Base-by-base conservation (phyloP, 2,113 vertebrate genomes). In the Casuarius casuarius region DNA sequence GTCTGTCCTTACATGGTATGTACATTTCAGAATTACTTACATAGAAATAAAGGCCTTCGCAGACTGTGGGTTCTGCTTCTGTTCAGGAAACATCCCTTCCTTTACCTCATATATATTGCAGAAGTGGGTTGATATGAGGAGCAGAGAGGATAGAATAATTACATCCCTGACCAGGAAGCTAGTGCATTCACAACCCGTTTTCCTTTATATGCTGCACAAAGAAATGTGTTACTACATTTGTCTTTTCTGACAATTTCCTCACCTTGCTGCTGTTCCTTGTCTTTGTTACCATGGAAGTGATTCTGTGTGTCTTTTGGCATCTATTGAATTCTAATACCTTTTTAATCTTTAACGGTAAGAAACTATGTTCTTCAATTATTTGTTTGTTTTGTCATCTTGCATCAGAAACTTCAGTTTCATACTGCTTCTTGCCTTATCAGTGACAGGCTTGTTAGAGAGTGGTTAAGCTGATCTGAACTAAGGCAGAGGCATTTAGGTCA, bases 1-100 rank as follows among this genome's bases (percentile, higher is more conserved):
- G 79, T 99, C 99, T 54, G 97, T 99, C 66, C 99, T 99, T 81
- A 99, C 99, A 1, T 99, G 99, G 99, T 99, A 98, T 96, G 99
- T 98, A 92, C 10, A 8, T 42, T 84, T 68, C 51, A 80, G 12
- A 28, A 25, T 49, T 44, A 42, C 65, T 28, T 54, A 12, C 38
- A 5, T 7, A 49, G 25, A 26, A 22, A 18, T 16, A 12, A 42
- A 73, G 28, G 4, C 11, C 77, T 58, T 74, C 20, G 78, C 12
- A 68, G 19, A 18, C 3, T n/a, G 12, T 58, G 7, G 20, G 46
- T 94, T 93, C 66, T 15, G 44, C 5, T n/a, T 28, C n/a, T 84
- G 2, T 73, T 72, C 7, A 15, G 26, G 28, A 76, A 9, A 8
- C 19, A 31, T 73, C 5, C 19, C 25, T 63, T 87, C 12, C 25